Evolutionary conservation across 2,888 invertebrate genomes (phyloP).

Genomic region (Belgica antarctica): DNA sequence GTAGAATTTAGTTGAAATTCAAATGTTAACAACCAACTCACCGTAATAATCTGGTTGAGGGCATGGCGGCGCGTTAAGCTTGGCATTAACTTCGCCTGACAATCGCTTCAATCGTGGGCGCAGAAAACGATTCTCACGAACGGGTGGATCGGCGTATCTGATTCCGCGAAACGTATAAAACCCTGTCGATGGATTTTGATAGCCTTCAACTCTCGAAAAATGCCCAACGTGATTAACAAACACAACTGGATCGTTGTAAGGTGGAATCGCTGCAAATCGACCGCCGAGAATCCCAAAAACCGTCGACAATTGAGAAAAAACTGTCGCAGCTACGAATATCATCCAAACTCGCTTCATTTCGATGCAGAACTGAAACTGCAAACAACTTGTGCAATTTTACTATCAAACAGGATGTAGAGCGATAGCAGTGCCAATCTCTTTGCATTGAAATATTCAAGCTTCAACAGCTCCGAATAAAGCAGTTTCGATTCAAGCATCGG

Average conservation of each 20-base stretch:
- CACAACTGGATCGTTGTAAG: slow-evolving; percentile 69
- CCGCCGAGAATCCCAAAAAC: slow-evolving; percentile 66
- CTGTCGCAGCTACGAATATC: not conserved
- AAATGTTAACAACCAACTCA: not conserved
- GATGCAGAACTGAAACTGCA: not conserved
- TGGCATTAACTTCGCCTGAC: slow-evolving; percentile 62
- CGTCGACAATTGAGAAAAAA: not conserved
- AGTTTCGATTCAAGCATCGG: not conserved
- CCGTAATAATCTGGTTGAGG: slow-evolving; percentile 58
- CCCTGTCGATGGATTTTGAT: slow-evolving; percentile 60
- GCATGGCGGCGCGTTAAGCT: slow-evolving; percentile 60
- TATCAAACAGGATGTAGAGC: slow-evolving; percentile 9
- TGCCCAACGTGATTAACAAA: slow-evolving; percentile 64
- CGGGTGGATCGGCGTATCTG: slow-evolving; percentile 64
- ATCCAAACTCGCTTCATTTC: not conserved
- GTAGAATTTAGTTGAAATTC: slow-evolving; percentile 42
- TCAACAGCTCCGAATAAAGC: not conserved
- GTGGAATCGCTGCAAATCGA: slow-evolving; percentile 63
- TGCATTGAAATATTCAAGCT: too few species aligned
- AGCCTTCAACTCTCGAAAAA: slow-evolving; percentile 64
- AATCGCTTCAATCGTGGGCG: slow-evolving; percentile 57
- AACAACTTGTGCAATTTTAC: not conserved
- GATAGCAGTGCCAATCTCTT: slow-evolving; percentile 2
- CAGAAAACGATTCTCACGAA: slow-evolving; percentile 60
- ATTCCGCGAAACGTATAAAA: slow-evolving; percentile 73